phyloP scores from a whole-genome alignment of 2,113 vertebrate species.

The Zosterops lateralis region DNA sequence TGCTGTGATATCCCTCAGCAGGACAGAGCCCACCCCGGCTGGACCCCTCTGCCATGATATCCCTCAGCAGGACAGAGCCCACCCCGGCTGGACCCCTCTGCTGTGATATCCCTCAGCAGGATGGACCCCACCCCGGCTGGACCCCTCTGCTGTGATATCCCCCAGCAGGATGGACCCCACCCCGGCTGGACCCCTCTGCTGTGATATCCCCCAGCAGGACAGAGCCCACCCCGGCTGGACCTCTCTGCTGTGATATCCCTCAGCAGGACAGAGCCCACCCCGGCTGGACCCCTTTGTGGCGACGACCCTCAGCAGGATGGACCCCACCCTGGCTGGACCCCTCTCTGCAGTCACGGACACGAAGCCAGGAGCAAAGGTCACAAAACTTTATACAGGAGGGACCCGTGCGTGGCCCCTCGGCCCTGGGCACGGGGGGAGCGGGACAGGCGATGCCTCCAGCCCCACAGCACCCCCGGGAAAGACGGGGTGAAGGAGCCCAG shows the following conservation, averaged over 20 bases:
- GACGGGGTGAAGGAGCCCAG: not conserved
- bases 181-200: rapidly evolving
- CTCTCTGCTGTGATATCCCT: rapidly evolving
- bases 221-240: not conserved
- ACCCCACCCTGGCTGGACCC: not conserved
- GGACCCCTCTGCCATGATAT: rapidly evolving
- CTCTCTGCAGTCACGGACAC: rapidly evolving
- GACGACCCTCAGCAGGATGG: rapidly evolving
- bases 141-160: rapidly evolving
- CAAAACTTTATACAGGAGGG: constrained; percentile 56
- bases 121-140: not conserved
- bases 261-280: not conserved
- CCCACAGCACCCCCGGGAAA: not conserved
- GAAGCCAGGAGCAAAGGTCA: not conserved
- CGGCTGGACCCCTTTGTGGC: rapidly evolving
- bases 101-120: rapidly evolving
- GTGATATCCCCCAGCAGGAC: rapidly evolving
- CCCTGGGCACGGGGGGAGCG: rapidly evolving
- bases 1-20: rapidly evolving
- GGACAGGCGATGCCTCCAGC: not conserved
- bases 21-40: not conserved
- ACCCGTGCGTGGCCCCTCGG: not conserved
- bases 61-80: not conserved
- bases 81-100: rapidly evolving
- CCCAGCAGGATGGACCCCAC: rapidly evolving